phyloP scores from a whole-genome alignment of 2,888 invertebrate genomes.

The Leucoptera coffeella region DNA sequence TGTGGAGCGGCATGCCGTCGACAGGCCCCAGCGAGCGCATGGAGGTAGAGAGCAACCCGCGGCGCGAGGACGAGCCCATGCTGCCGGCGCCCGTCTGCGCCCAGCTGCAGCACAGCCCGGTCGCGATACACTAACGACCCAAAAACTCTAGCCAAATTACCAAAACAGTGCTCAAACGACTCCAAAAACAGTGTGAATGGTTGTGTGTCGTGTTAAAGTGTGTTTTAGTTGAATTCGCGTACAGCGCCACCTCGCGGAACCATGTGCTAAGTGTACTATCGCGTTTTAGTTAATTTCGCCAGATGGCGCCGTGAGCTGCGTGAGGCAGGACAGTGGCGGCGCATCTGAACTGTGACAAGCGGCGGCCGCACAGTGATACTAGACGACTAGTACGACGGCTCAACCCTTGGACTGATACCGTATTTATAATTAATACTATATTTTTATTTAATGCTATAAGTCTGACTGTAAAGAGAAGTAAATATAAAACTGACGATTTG shows the following conservation, averaged over 20 bases:
- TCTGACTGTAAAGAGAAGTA: slow-evolving; percentile 44
- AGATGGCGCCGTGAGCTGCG: no score
- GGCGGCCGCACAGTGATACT: slow-evolving; percentile 10
- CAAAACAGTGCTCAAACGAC: no score
- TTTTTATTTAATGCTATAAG: slow-evolving; percentile 50
- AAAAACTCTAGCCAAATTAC: no score
- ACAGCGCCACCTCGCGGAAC: no score
- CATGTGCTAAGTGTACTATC: no score
- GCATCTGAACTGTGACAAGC: no score
- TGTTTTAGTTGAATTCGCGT: no score
- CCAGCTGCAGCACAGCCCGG: slow-evolving; percentile 85
- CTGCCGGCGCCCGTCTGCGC: slow-evolving; percentile 66
- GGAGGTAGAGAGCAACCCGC: slow-evolving; percentile 32
- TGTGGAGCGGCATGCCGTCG: slow-evolving; percentile 16
- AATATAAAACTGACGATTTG: slow-evolving; percentile 27
- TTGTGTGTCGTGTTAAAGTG: no score
- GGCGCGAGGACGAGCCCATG: slow-evolving; percentile 60
- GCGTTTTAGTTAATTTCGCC: no score
- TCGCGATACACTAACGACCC: slow-evolving; percentile 71
- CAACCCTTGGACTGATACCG: slow-evolving; percentile 25
- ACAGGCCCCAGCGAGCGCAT: slow-evolving; percentile 77
- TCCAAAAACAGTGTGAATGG: no score
- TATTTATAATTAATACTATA: slow-evolving; percentile 49
- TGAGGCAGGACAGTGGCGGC: no score
- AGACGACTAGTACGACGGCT: slow-evolving; percentile 10